These are phyloP conservation scores for Argynnis bischoffii DNA, from an alignment of 2,888 invertebrate species.

Conservation along the genomic window DNA sequence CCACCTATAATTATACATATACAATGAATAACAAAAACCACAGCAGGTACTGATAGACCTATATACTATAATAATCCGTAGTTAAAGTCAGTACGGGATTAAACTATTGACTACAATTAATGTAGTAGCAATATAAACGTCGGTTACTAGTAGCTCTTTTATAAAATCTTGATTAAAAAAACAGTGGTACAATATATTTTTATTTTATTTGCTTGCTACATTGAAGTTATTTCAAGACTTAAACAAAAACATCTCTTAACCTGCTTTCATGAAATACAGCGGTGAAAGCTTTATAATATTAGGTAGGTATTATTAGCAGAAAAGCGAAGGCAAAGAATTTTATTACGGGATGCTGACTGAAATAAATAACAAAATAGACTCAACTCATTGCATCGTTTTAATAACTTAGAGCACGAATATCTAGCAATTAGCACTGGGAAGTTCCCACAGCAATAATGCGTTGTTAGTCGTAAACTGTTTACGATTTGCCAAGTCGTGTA, in stretches of 20 bases:
- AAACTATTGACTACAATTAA: too few species aligned
- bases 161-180: too few species aligned
- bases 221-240: background rate
- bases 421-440: conserved; percentile 34
- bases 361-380: conserved; percentile 12
- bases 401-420: conserved; percentile 41
- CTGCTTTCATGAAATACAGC: too few species aligned
- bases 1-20: too few species aligned
- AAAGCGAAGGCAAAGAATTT: background rate
- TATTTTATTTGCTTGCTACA: too few species aligned
- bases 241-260: background rate
- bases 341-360: conserved; percentile 1
- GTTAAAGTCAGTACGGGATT: too few species aligned
- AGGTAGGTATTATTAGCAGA: background rate
- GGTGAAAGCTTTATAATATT: background rate
- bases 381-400: background rate
- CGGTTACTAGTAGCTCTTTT: too few species aligned
- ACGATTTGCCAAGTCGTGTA: conserved; percentile 43
- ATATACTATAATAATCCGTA: too few species aligned
- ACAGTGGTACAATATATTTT: too few species aligned
- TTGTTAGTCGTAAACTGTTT: conserved; percentile 42
- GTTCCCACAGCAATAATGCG: conserved; percentile 37
- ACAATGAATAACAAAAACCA: too few species aligned
- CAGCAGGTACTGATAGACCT: too few species aligned
- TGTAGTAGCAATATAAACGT: too few species aligned